Base-by-base conservation (phyloP, 2,888 invertebrate genomes). In the Ligdia adustata region DNA sequence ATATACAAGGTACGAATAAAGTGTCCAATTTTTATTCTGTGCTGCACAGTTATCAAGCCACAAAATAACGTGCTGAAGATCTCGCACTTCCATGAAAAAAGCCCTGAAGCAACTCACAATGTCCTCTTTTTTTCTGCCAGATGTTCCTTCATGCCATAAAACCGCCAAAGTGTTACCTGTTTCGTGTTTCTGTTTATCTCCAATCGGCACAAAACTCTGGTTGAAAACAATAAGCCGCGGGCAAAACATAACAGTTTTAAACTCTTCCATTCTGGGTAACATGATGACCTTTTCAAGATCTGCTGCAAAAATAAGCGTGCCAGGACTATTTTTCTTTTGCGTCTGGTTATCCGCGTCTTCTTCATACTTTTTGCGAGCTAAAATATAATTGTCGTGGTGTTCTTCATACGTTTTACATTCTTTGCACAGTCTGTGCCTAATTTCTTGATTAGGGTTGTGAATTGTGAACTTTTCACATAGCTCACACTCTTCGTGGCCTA, bases 221-320 rank as follows among this genome's bases (percentile, higher is more conserved):
- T 31, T 31, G 16, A 38, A 38, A 9, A 11, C n/a, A 16, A 61
- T 50, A 11, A 59, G 32, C 18, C 57, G 33, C 11, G 52, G 55
- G 12, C 49, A 57, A 47, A 65, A 65, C 41, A 61, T 54, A 13
- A 57, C 58, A 12, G 40, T 44, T 51, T 63, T 64, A 29, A 64
- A 62, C 48, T 55, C 50, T 4, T 62, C 61, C 41, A 69, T 60
- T 22, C 62, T 56, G n/a, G 65, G 62, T 18, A 65, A 35, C 62
- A 70, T 60, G 14, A 57, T 69, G 13, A 60, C 54, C 35, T 64
- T 66, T 52, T 60, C 44, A 18, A 44, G 16, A 14, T 52, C 43
- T 28, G 20, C 35, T 11, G 47, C 43, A 44, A 35, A 29, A 49
- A 31, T 31, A 15, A 31, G 16, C 9, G 31, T 31, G 31, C 15